Conservation (phyloP, 2,113 vertebrate species). For the Oreochromis tanganicae region DNA sequence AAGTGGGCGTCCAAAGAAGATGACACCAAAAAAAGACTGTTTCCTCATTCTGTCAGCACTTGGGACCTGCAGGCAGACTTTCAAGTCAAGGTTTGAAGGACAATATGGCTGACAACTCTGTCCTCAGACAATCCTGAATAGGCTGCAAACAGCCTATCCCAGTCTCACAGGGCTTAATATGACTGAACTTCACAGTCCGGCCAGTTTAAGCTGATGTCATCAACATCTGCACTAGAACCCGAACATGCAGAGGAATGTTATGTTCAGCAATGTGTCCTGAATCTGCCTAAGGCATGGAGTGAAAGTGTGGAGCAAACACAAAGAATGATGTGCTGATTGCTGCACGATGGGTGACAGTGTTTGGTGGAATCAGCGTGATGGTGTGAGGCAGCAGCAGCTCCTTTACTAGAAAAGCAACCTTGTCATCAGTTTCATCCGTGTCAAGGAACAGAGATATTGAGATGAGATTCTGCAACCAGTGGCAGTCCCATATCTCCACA, state of each 20-base stretch:
- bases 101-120: not conserved
- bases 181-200: accelerated
- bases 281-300: not conserved
- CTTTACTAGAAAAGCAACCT: too few relatives aligned
- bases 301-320: not conserved
- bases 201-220: not conserved
- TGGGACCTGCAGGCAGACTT: not conserved
- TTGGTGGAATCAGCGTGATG: not conserved
- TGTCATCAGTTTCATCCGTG: too few relatives aligned
- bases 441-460: not conserved
- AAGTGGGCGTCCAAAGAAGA: not conserved
- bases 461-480: not conserved
- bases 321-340: not conserved
- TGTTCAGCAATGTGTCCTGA: not conserved
- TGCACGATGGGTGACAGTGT: not conserved
- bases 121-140: not conserved
- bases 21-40: not conserved
- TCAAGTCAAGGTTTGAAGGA: not conserved
- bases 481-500: not conserved
- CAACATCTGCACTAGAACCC: accelerated
- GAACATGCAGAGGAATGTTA: accelerated
- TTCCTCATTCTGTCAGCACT: accelerated
- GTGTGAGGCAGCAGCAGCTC: not conserved
- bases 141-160: not conserved
- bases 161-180: not conserved